Percentiles rank a stretch among this genome's conserved stretches.
Evolutionary conservation across 2,888 invertebrate species (phyloP).

Genomic region (Mystacides longicornis): DNA sequence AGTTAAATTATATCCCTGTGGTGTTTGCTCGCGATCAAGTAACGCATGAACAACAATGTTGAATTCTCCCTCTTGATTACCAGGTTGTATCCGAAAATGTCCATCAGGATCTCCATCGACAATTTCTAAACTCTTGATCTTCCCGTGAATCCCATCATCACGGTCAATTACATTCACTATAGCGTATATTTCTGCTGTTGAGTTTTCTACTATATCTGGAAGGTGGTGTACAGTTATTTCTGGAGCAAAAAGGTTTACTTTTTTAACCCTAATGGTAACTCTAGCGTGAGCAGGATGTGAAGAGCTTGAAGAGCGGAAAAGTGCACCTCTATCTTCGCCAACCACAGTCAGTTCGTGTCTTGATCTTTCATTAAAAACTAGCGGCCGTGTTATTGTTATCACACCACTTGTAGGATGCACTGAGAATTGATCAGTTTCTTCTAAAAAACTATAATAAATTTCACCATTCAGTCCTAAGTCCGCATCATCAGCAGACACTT

Average conservation of each 20-base stretch:
- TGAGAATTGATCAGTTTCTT: conserved; percentile 77
- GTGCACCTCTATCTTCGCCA: conserved; percentile 77
- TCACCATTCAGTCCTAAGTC: conserved; percentile 94
- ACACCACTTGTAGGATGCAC: conserved; percentile 90
- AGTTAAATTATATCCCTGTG: conserved; percentile 80
- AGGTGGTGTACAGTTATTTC: conserved; percentile 73
- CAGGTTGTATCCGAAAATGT: conserved; percentile 68
- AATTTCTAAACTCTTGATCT: conserved; percentile 74
- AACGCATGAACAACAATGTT: conserved; percentile 72
- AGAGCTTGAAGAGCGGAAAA: conserved; percentile 41
- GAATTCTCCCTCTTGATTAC: conserved; percentile 59
- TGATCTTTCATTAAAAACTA: conserved; percentile 63
- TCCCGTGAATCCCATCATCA: conserved; percentile 79
- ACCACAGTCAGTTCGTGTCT: conserved; percentile 70
- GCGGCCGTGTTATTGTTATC: conserved; percentile 71
- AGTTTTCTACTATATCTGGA: conserved; percentile 73
- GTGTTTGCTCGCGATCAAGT: conserved; percentile 69
- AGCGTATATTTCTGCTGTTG: conserved; percentile 80
- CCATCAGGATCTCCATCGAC: conserved; percentile 87
- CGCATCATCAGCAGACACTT: conserved; percentile 87
- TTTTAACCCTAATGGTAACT: conserved; percentile 68
- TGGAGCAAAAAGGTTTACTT: conserved; percentile 81
- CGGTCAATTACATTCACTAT: conserved; percentile 78
- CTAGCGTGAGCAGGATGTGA: conserved; percentile 65
- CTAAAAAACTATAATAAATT: conserved; percentile 89